phyloP scores from a whole-genome alignment of 2,797 vertebrate genomes.

The Pseudomugil tenellus region DNA sequence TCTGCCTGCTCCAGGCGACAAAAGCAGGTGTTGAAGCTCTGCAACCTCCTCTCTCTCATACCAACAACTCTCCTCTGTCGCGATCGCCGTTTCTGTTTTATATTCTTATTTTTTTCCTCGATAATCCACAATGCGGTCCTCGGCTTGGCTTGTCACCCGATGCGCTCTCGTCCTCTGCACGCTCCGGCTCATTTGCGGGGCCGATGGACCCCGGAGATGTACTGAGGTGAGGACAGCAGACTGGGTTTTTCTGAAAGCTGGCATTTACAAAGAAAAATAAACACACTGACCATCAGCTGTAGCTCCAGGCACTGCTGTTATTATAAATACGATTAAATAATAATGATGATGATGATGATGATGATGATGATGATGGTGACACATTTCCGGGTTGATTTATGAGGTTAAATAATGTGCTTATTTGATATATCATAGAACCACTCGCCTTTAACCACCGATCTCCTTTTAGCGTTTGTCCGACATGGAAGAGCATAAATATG shows the following conservation, averaged over 20 bases:
- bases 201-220: slow-evolving; percentile 71
- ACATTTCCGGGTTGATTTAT: slow-evolving; percentile 29
- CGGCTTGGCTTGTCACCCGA: slow-evolving; percentile 59
- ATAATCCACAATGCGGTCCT: slow-evolving; percentile 65
- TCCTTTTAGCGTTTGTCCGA: slow-evolving; percentile 6
- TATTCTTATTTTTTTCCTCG: not conserved
- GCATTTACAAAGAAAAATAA: not conserved
- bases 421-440: not conserved
- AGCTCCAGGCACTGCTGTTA: slow-evolving; percentile 6
- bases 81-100: not conserved
- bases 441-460: not conserved
- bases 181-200: slow-evolving; percentile 56
- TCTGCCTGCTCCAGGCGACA: slow-evolving; percentile 23
- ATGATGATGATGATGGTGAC: slow-evolving; percentile 33
- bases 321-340: too few species aligned
- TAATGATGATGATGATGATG: too few species aligned
- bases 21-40: slow-evolving; percentile 22
- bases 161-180: slow-evolving; percentile 71
- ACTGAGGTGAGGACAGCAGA: slow-evolving; percentile 76
- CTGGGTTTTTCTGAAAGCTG: not conserved
- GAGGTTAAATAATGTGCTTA: not conserved
- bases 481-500: slow-evolving; percentile 23
- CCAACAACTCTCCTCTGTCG: not conserved
- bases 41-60: not conserved
- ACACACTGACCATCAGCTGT: not conserved